Evolutionary conservation across 2,113 vertebrate genomes (phyloP), one percentile per base, ranked within the genome.

Genomic region (cat (Felis catus)): DNA sequence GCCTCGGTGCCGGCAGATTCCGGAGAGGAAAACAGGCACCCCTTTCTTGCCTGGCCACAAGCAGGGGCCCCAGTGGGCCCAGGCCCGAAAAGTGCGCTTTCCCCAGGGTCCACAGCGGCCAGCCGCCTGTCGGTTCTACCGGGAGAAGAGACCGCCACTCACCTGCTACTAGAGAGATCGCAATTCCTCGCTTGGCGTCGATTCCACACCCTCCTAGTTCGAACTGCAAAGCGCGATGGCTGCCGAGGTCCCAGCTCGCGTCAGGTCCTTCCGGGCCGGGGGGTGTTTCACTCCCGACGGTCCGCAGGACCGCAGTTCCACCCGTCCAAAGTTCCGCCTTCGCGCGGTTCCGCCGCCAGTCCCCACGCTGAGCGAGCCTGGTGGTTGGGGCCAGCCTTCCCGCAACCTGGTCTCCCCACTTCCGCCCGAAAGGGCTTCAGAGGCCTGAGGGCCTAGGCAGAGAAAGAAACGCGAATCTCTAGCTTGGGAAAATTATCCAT

Each of bases 261-360:
- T 45, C 45, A 51, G 85, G 73, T 89, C 79, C 97, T 98, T 98
- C 98, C 98, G 97, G 96, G 76, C 92, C 80, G 89, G 90, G 51
- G 41, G 23, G 95, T 91, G 97, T 70, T 41, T 88, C 96, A 16
- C 65, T 41, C 10, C 33, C 27, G 41, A 92, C 63, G 31, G 82
- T 97, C 97, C 95, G 55, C 70, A 4, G 80, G 91, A 4, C 51
- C 2, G 63, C 45, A 3, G 63, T 31, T 19, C 82, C 25, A 3
- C 5, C 23, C 7, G 58, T 5, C 33, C 45, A 12, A 48, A 53
- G 98, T 98, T 98, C 98, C 98, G 96, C 93, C 89, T 92, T 95
- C 65, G 9, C 15, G 58, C 25, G 4, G 74, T 90, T 81, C 70
- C 45, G 33, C 36, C 4, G 1, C 76, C 80, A 58, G 29, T 33